These are phyloP conservation scores for Limnodromus scolopaceus DNA, from an alignment of 2,797 vertebrate genomes.

Conservation along the genomic window DNA sequence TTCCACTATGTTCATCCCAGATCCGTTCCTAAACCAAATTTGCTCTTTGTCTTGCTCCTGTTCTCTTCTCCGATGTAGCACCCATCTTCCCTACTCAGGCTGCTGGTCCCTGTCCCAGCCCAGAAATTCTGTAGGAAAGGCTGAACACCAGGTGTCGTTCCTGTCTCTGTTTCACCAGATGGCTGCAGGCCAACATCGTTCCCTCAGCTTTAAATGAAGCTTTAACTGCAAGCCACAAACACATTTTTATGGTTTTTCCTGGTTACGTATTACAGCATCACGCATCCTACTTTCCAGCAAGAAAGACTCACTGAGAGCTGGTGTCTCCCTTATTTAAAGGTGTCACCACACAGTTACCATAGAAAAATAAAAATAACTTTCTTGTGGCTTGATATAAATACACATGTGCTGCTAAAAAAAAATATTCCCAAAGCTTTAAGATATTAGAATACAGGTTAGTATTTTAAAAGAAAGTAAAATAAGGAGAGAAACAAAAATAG, in stretches of 20 bases:
- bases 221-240: neutral
- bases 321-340: neutral
- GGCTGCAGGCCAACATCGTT: neutral
- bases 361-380: neutral
- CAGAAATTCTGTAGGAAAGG: neutral
- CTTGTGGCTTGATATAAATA: neutral
- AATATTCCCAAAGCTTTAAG: neutral
- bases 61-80: neutral
- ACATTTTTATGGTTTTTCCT: neutral
- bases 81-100: neutral
- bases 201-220: neutral
- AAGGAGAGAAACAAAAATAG: neutral
- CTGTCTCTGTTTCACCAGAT: neutral
- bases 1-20: neutral
- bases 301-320: neutral
- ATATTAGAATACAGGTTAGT: neutral
- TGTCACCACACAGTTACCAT: neutral
- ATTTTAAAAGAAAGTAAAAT: neutral
- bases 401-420: neutral
- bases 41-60: neutral
- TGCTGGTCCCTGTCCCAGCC: neutral
- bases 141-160: slow-evolving; percentile 52
- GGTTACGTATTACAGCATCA: neutral
- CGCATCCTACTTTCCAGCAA: neutral
- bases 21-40: neutral